Evolutionary conservation across 2,113 vertebrate species (phyloP), one percentile per base, ranked within the genome.

Genomic region (Oceanites oceanicus): DNA sequence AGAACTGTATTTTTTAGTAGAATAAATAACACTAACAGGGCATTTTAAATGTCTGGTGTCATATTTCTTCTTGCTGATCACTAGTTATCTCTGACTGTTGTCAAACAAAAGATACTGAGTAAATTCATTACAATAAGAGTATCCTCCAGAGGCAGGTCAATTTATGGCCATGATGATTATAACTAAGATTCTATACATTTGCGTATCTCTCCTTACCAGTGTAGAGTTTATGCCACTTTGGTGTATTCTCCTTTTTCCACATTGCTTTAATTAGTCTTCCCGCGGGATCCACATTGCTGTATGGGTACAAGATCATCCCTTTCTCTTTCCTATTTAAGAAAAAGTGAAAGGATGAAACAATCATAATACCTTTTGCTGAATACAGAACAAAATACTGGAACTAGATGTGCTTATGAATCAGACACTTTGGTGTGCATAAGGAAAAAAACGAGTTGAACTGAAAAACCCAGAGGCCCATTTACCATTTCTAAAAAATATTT

Each of bases 21-120:
- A 96, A 87, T 88, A 93, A 94, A 83, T 79, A 94, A 72, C 58
- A 78, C 74, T 83, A 92, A 90, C 56, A 47, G 73, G 61, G 61
- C 73, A 89, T 78, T 91, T 91, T 66, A 92, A 95, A 94, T 63
- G 76, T 53, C 83, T 90, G 58, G 26, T 47, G 29, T 62, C 38
- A 2, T 87, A 95, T 95, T 95, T 88, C 79, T 91, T 86, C 83
- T 75, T 83, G 84, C 42, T 77, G 59, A 77, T 92, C 47, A 65
- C 80, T 86, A 66, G 55, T 86, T 92, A 88, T 91, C 73, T 90
- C 71, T 88, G 84, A 56, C 49, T 92, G 68, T 45, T 93, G 84
- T 91, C 81, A 95, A 84, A 95, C 61, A 96, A 45, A 94, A 79
- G 79, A 77, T 78, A 75, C n/a, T 13, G 32, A 85, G 17, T 36